Conservation (phyloP, 2,113 vertebrate species). For the Bolborhynchus lineola region DNA sequence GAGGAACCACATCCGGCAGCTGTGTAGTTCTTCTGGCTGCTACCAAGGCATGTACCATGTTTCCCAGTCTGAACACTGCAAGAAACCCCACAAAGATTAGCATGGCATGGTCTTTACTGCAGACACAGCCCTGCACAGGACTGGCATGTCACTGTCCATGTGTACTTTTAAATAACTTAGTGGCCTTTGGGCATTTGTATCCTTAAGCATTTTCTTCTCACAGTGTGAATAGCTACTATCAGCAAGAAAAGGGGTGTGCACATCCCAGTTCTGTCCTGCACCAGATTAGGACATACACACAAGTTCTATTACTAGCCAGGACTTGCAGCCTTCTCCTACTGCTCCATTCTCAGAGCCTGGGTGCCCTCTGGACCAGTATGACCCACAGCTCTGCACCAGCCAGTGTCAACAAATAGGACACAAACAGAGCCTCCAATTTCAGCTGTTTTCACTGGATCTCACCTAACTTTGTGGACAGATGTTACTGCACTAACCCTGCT, state of each 20-base stretch:
- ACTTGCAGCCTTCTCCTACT: neutral
- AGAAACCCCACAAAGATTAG: slow-evolving; percentile 57
- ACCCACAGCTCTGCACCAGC: neutral
- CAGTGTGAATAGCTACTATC: neutral
- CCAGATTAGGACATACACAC: neutral
- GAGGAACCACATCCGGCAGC: slow-evolving; percentile 78
- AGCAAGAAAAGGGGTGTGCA: neutral
- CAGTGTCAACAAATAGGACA: neutral
- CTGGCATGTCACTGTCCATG: accelerated
- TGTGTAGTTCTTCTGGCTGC: slow-evolving; percentile 76
- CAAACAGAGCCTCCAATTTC: neutral
- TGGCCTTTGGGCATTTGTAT: neutral
- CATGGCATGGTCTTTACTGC: accelerated
- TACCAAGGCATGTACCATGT: slow-evolving; percentile 82
- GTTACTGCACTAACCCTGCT: neutral
- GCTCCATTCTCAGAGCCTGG: accelerated
- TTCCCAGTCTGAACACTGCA: slow-evolving; percentile 93
- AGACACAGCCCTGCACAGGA: neutral
- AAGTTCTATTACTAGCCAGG: neutral
- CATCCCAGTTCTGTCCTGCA: neutral
- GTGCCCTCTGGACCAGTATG: neutral
- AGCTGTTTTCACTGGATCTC: neutral
- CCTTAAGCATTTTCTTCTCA: neutral
- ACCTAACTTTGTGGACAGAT: neutral
- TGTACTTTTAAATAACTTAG: neutral